Base-by-base conservation (phyloP, 2,113 vertebrate species). In the Eupsittula cactorum region DNA sequence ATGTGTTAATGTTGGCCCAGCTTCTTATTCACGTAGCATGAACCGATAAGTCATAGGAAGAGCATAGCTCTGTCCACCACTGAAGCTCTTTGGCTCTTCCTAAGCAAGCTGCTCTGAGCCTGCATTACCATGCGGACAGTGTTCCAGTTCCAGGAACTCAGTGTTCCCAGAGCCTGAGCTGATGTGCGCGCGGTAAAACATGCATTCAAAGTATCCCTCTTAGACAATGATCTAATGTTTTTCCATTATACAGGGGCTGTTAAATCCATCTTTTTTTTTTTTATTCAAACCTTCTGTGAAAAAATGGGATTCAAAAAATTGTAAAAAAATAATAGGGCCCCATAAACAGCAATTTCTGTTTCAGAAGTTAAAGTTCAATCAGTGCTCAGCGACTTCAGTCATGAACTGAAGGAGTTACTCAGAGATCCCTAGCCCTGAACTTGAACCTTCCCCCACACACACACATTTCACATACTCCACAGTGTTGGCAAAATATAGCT, bases 151-250 rank as follows among this genome's bases (percentile, higher is more conserved):
- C 93, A 97, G 91, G 86, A 95, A 91, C 93, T 71, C 39, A 0
- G 6, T 76, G 95, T 93, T 95, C 95, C 89, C 89, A 89, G 27
- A 63, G 16, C 83, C 83, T 33, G 39, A 77, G 23, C 64, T 28
- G 70, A 42, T 57, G 64, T 64, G 75, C 86, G 91, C n/a, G 68
- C 10, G 5, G 59, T 13, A 65, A 93, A 97, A 77, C 1, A 11
- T 87, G 47, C 60, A 60, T 70, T 90, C 75, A 68, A 86, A 92
- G 57, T 35, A 71, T 49, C 12, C 47, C 44, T 85, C 63, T 27
- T 62, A 59, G 62, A 83, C 64, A 49, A 77, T 84, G 88, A 96
- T 6, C 87, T 95, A 86, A 93, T 89, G 14, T 20, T 94, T 97
- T 97, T 86, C 91, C 85, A 39, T 65, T 65, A 69, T 70, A 81